These are phyloP conservation scores for Teleiodes luculella DNA, from an alignment of 2,888 invertebrate species.

Conservation along the genomic window DNA sequence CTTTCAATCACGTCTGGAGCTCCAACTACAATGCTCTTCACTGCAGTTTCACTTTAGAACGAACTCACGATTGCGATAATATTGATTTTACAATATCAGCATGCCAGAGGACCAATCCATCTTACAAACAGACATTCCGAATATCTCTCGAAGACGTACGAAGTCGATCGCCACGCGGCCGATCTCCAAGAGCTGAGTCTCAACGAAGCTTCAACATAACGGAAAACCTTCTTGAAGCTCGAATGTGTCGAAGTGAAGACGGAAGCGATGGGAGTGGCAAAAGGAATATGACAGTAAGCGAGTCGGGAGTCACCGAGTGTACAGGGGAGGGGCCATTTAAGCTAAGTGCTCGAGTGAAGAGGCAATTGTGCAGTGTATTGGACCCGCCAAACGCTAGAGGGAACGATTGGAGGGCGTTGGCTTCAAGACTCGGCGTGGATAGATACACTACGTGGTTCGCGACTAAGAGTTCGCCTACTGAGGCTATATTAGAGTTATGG, in stretches of 20 bases:
- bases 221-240: slow-evolving; percentile 67
- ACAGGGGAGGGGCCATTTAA: slow-evolving; percentile 80
- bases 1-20: slow-evolving; percentile 95
- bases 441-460: slow-evolving; percentile 98
- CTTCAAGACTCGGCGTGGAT: slow-evolving; percentile 94
- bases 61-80: slow-evolving; percentile 78
- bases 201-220: slow-evolving; percentile 72
- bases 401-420: slow-evolving; percentile 97
- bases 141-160: slow-evolving; percentile 69
- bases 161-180: slow-evolving; percentile 66
- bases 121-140: slow-evolving; percentile 72
- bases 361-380: slow-evolving; percentile 81
- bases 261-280: slow-evolving; percentile 66
- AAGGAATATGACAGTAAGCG: slow-evolving; percentile 78
- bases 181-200: slow-evolving; percentile 69
- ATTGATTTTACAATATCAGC: slow-evolving; percentile 69
- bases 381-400: slow-evolving; percentile 95
- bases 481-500: slow-evolving; percentile 97
- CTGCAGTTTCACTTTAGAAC: slow-evolving; percentile 92
- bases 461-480: slow-evolving; percentile 97
- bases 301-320: slow-evolving; percentile 80
- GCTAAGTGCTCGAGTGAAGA: slow-evolving; percentile 76
- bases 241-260: slow-evolving; percentile 71
- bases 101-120: slow-evolving; percentile 70
- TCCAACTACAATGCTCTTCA: slow-evolving; percentile 91